Conservation (phyloP, 2,113 vertebrate species). For the Poicephalus gulielmi region DNA sequence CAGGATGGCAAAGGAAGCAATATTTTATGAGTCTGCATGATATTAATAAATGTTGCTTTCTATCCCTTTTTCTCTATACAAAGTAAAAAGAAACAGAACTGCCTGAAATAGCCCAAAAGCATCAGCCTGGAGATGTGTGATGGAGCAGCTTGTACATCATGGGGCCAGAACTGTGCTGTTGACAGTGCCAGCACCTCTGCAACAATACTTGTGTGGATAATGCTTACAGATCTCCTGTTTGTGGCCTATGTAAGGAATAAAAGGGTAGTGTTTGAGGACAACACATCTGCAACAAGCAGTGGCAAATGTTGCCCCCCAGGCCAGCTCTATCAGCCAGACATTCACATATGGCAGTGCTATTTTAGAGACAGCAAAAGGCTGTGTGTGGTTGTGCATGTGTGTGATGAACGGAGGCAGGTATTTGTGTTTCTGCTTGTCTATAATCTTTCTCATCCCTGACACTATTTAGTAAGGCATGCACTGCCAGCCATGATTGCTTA, state of each 20-base stretch:
- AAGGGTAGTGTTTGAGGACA: background rate
- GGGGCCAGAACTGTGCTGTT: background rate
- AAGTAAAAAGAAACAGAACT: slow-evolving; percentile 1
- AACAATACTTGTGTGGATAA: background rate
- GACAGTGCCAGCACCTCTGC: background rate
- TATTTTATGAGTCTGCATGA: slow-evolving; percentile 50
- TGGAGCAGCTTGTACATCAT: background rate
- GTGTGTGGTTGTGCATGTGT: rapidly evolving
- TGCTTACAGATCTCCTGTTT: background rate
- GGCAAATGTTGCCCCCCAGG: background rate
- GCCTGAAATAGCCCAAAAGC: background rate
- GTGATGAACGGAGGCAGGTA: background rate
- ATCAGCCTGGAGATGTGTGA: background rate
- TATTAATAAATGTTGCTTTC: slow-evolving; percentile 21
- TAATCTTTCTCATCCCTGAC: background rate
- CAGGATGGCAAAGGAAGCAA: background rate
- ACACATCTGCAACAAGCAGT: background rate
- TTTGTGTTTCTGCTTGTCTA: background rate
- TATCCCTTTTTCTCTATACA: background rate
- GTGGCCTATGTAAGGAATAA: rapidly evolving
- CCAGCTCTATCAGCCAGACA: background rate
- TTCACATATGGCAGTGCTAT: rapidly evolving
- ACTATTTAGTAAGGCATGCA: background rate
- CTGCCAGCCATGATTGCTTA: background rate
- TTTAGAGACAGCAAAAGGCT: background rate